Conservation (phyloP, 2,113 vertebrate genomes). For the Cottus gobio region DNA sequence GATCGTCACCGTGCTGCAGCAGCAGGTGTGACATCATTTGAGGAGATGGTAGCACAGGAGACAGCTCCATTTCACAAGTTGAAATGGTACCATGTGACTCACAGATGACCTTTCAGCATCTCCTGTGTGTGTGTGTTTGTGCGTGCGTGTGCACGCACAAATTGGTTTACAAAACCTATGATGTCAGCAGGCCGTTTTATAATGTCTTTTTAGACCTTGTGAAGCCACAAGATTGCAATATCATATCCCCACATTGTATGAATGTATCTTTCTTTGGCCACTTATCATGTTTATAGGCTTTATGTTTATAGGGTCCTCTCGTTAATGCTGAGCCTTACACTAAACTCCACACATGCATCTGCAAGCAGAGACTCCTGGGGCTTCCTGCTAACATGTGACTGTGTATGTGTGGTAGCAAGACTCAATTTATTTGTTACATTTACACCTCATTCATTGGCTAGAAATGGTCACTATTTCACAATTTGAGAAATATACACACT, state of each 20-base stretch:
- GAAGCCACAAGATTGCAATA: conserved; percentile 47
- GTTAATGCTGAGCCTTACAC: conserved; percentile 18
- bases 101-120: conserved; percentile 70
- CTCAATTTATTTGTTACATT: background rate
- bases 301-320: conserved; percentile 42
- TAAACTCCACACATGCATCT: conserved; percentile 38
- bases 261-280: conserved; percentile 34
- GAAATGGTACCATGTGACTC: conserved; percentile 63
- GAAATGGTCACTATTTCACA: background rate
- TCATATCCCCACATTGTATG: conserved; percentile 41
- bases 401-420: conserved; percentile 14
- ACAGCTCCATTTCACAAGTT: conserved; percentile 47
- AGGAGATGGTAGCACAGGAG: conserved; percentile 41
- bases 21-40: conserved; percentile 66
- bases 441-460: background rate
- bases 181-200: conserved; percentile 64
- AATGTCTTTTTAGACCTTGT: conserved; percentile 63
- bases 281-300: conserved; percentile 50
- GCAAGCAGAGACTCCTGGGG: conserved; percentile 13
- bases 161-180: conserved; percentile 70
- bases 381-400: conserved; percentile 49
- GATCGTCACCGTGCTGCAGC: conserved; percentile 37
- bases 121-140: conserved; percentile 16
- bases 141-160: conserved; percentile 25
- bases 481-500: background rate